A percentile compares a stretch with the other conserved stretches of the same genome.
These are phyloP conservation scores for Ageneiosus marmoratus DNA, from an alignment of 2,113 vertebrate genomes.

Conservation along the genomic window DNA sequence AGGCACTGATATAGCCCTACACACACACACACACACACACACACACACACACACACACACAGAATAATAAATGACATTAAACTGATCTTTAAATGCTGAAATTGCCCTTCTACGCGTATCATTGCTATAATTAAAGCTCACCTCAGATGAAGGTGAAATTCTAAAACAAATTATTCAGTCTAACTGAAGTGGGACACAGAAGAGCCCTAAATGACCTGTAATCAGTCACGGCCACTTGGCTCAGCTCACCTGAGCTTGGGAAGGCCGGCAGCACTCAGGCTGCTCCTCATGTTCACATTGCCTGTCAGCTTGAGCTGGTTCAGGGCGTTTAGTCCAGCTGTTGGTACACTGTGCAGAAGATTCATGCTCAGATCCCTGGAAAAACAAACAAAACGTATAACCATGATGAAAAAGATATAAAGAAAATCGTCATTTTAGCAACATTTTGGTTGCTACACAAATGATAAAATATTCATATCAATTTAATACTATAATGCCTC, in stretches of 20 bases:
- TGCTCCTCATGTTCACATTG: constrained; percentile 84
- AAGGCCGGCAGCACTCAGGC: constrained; percentile 82
- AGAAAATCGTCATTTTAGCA: background rate
- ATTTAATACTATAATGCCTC: background rate
- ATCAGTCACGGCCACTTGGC: constrained; percentile 28
- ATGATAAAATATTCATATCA: background rate
- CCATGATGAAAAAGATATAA: background rate
- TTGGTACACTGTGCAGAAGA: constrained; percentile 80
- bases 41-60: constrained; percentile 40
- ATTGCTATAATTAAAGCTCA: constrained; percentile 14
- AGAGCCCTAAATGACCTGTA: constrained; percentile 13
- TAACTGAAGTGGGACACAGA: constrained; percentile 38
- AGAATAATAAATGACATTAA: background rate
- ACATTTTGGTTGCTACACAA: background rate
- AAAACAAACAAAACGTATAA: constrained; percentile 14
- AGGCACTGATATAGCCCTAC: constrained; percentile 90
- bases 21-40: constrained; percentile 41
- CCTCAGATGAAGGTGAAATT: constrained; percentile 8
- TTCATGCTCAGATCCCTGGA: constrained; percentile 90
- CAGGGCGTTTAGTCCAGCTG: constrained; percentile 79
- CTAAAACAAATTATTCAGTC: constrained; percentile 38
- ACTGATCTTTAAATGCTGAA: background rate
- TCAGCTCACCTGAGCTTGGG: constrained; percentile 83
- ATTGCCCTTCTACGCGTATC: constrained; percentile 1
- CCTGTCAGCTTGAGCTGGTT: constrained; percentile 92